Base-by-base conservation (phyloP, 2,113 vertebrate species). In the Menidia beryllina region DNA sequence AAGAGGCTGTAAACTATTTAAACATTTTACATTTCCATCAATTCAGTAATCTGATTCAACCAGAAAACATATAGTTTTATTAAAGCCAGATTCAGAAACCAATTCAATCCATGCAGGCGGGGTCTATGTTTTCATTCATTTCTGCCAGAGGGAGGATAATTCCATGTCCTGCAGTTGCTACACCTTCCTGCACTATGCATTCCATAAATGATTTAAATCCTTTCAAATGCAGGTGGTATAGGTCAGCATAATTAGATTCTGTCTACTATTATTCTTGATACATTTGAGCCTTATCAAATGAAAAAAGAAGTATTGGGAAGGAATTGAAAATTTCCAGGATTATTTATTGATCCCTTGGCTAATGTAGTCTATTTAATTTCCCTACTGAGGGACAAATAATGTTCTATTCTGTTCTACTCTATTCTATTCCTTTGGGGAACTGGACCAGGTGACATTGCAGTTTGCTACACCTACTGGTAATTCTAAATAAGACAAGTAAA, bases 391-490 rank as follows among this genome's bases (percentile, higher is more conserved):
- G n/a, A n/a, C n/a, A n/a, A n/a, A n/a, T n/a, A n/a, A n/a, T n/a
- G n/a, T n/a, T n/a, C n/a, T n/a, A n/a, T n/a, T n/a, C n/a, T n/a
- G n/a, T n/a, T n/a, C n/a, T n/a, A n/a, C n/a, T n/a, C n/a, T n/a
- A n/a, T n/a, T n/a, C n/a, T n/a, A n/a, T n/a, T n/a, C n/a, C n/a
- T n/a, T 47, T 12, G 70, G 55, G 73, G 67, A 63, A 60, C 25
- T 0, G 12, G 62, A 54, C 58, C 65, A 68, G 64, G 64, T 79
- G 73, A 83, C 86, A 81, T 77, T 75, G 68, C 68, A 83, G 77
- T 83, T 79, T 86, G 82, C 86, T 85, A 86, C 77, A 88, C 85
- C 73, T 64, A 64, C 75, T 79, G 58, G 38, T 69, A 79, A 74
- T 65, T 84, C 34, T 54, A 76, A 68, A 75, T 84, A 78, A 70